Evolutionary conservation across 30 jellyfish, hydroid and myxozoan species (phyloP), one percentile per base, ranked within the genome.

Genomic region (Pelagia noctiluca): DNA sequence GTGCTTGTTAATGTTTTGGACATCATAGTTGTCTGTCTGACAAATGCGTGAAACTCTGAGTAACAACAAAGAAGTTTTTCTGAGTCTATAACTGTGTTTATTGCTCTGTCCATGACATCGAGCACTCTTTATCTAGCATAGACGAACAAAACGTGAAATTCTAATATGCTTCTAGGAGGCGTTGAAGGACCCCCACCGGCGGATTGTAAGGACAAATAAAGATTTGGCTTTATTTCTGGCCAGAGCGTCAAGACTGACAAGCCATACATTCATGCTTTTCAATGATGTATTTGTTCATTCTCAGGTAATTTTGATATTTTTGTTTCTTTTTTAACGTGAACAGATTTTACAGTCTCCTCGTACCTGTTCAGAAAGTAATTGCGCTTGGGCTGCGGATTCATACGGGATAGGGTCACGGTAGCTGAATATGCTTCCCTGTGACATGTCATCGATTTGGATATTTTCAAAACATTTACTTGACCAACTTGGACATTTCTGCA

Each of bases 231-330:
- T 94, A 25, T 22, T 88, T 48, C 89, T 94, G 4, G 87, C 99
- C 11, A 72, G 96, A 35, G 97, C 99, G 18, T 94, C 99, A 3
- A 76, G 97, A 37, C 73, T 88, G 26, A 68, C 99, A 2, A 88
- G 88, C 42, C 99, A 88, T 70, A 65, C 92, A 0, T 94, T 82
- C 82, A 78, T 88, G 35, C 90, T 94, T 1, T 94, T 95, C 88
- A 94, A 94, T 61, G 97, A 94, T 60, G 96, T 88, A 0, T 94
- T 94, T 63, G 99, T 94, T 19, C 99, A 88, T 54, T 88, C 90
- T 0, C 99, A 87, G 96, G 96, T 87, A 42, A 4, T 3, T 16
- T 42, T 42, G 57, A 42, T 42, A 5, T 42, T 42, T 42, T 42
- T 42, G 57, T 42, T 60, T 10, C 8, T 60, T 66, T 5, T 25